Evolutionary conservation across 2,888 invertebrate species (phyloP).

Genomic region (Troglohyphantes excavatus): DNA sequence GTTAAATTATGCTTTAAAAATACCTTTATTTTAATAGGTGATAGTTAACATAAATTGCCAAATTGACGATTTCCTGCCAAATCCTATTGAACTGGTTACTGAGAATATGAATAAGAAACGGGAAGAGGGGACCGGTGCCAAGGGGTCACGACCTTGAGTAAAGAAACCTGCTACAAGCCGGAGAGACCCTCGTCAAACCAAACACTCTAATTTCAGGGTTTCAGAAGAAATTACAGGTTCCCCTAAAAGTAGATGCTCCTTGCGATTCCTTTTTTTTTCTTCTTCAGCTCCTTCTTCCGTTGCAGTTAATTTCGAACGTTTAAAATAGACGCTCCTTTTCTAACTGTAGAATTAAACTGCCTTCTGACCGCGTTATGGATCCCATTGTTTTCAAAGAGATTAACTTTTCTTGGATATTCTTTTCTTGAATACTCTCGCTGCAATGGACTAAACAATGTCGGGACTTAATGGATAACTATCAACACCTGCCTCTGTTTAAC

Average conservation of each 20-base stretch:
- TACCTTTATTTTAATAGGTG: too few species aligned
- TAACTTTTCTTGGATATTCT: background rate
- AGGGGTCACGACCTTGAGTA: slow-evolving; percentile 58
- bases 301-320: slow-evolving; percentile 45
- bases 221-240: slow-evolving; percentile 60
- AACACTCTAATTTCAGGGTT: slow-evolving; percentile 68
- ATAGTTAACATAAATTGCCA: too few species aligned
- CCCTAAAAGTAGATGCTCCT: slow-evolving; percentile 29
- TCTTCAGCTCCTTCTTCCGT: slow-evolving; percentile 2
- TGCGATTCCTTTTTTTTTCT: slow-evolving; percentile 20
- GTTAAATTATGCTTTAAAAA: too few species aligned
- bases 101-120: background rate
- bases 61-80: too few species aligned
- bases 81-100: too few species aligned
- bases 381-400: slow-evolving; percentile 34
- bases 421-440: background rate
- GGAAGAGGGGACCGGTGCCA: slow-evolving; percentile 28
- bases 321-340: slow-evolving; percentile 22
- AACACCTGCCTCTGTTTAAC: background rate
- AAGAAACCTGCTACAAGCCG: slow-evolving; percentile 51
- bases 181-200: slow-evolving; percentile 51
- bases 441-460: background rate
- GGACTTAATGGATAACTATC: background rate
- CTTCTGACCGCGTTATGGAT: slow-evolving; percentile 5
- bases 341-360: background rate